Base-by-base conservation (phyloP, 2,797 vertebrate species). In the Fistularia commersonii region DNA sequence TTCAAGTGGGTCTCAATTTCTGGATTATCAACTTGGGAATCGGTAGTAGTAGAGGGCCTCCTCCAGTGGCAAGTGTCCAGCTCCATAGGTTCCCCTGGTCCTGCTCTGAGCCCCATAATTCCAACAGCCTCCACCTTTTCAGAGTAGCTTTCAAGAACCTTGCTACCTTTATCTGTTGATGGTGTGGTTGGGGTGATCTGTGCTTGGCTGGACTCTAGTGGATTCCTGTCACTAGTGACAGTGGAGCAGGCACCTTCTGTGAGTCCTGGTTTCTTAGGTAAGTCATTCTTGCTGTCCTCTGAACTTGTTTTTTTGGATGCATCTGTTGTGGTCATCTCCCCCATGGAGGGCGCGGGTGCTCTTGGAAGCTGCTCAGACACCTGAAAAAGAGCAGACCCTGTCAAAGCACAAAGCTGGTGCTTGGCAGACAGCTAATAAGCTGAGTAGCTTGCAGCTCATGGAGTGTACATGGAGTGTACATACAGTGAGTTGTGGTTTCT, bases 301-400 rank as follows among this genome's bases (percentile, higher is more conserved):
- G 93, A 90, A 57, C 83, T 82, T 12, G 91, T 82, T 83, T 93
- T 90, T 82, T 83, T 92, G 54, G 94, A 91, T 61, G 91, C 75
- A 35, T 95, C 95, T 0, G 95, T 92, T 42, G 97, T 97, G 74
- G 96, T 98, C 96, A 98, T 98, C 80, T 92, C 95, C 86, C 91
- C 85, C 88, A 90, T 90, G 41, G 88, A 83, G 78, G 89, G 52
- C 49, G 69, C 73, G 54, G 87, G 80, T 51, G 78, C 70, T 83
- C 90, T 92, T 69, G 84, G 79, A 69, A 81, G 86, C 66, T 86
- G 90, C 81, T 95, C 93, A 40, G 93, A 92, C 48, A 91, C 91
- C 95, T 98, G 77, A 78, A 64, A 74, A 42, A 77, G 65, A 77
- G 61, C 67, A 83, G 72, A 80, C 59, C 33, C 56, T 66, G 61